Base-by-base conservation (phyloP, 2,797 vertebrate genomes). In the Lophotriccus pileatus region DNA sequence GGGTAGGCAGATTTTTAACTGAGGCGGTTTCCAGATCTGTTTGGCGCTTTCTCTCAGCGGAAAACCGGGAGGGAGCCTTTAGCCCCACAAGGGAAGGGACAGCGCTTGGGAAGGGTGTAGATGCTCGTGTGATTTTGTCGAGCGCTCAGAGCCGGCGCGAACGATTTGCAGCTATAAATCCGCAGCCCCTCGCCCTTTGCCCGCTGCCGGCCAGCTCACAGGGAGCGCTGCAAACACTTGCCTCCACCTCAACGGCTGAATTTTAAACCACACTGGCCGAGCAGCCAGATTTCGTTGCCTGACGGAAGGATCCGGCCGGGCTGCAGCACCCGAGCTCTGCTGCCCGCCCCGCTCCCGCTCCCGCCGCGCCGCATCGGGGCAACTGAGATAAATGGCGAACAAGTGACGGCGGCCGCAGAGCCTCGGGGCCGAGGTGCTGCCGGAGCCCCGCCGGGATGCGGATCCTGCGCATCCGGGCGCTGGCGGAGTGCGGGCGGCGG, bases 281-380 rank as follows among this genome's bases (percentile, higher is more conserved):
- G 39, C 18, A 5, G 60, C 55, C 39, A 3, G 37, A 91, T 93
- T 96, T 95, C 96, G 95, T 94, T 96, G 59, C 46, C 47, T 58
- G 28, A 25, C 30, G 12, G 50, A 53, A 69, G 22, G 66, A 85
- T 15, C 16, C 2, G 67, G 39, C 39, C 12, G 55, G 28, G 34
- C 37, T 17, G 44, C 3, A 53, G 64, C 44, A 28, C 22, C n/a
- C 23, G 34, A 17, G 25, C 34, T 37, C 36, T 18, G 67, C 49
- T 18, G 12, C 39, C 18, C 12, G 18, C 39, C 27, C 17, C 10
- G 8, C 36, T 63, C 50, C 28, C 27, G 7, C 43, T 41, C 36
- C 36, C 24, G 74, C 81, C 27, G 10, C 4, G 9, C 44, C 55
- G 23, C n/a, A 28, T 17, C 24, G 60, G 64, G 44, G 27, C 41